Base-by-base conservation (phyloP, 2,888 invertebrate species). In the Pecten maximus region DNA sequence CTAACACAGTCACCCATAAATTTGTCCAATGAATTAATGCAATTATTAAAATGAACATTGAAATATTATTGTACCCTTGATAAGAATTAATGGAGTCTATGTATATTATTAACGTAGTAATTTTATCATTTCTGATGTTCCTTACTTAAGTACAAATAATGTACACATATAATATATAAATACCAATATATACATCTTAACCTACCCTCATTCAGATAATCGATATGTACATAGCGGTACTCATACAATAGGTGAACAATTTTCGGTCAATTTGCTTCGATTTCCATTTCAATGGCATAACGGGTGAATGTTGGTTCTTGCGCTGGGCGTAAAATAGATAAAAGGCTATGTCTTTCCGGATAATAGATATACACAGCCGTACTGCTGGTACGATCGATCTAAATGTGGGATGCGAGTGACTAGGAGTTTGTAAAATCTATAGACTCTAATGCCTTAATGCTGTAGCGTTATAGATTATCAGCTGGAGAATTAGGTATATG, bases 301-400 rank as follows among this genome's bases (percentile, higher is more conserved):
- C 35, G 74, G 28, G 35, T 23, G 74, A 74, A 12, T 74, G 28
- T 74, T 74, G 74, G 74, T 74, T 35, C 8, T 35, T 28, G 28
- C 35, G 35, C 35, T 28, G 2, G 8, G 74, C 74, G 74, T 35
- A 35, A 35, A 74, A 74, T 74, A 35, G 23, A 74, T 74, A 35
- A 74, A 28, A 74, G 74, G 60, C 12, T 74, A 74, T 74, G 74
- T 35, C 35, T 74, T 74, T 74, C 74, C 35, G 74, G 74, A 74
- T 74, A 0, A 74, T 35, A 28, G 35, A 74, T 10, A 12, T 74
- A 15, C 74, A 74, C 15, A 28, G 23, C 12, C 8, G 16, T 23
- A 8, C 10, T 3, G 23, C 35, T 8, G 74, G 74, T 74, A 2
- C 0, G 74, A 74, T 74, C 74, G 74, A 74, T 74, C 15, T 74